A percentile compares a stretch with the other conserved stretches of the same genome.
Conservation (phyloP, 2,113 vertebrate genomes). For the Fulmarus glacialis region DNA sequence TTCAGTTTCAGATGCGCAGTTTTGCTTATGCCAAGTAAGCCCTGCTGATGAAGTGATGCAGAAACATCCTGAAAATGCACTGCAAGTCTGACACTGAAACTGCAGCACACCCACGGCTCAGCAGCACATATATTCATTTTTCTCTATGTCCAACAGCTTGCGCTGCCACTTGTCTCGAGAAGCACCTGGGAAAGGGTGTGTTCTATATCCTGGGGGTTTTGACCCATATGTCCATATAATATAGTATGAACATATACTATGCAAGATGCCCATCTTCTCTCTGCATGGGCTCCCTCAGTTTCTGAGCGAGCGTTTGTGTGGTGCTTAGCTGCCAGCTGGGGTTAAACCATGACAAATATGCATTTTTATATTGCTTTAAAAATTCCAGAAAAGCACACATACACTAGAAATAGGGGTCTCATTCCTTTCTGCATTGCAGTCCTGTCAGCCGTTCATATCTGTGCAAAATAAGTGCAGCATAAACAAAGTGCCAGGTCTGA, state of each 20-base stretch:
- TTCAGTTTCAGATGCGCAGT: not conserved
- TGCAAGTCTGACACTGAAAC: not conserved
- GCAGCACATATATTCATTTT: not conserved
- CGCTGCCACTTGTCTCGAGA: not conserved
- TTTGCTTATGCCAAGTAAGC: not conserved
- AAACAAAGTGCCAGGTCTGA: slow-evolving; percentile 40
- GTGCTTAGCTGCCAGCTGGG: not conserved
- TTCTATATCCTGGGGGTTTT: not conserved
- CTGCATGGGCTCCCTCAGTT: not conserved
- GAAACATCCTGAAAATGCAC: not conserved
- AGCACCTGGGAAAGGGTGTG: not conserved
- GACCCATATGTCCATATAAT: not conserved
- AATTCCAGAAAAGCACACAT: not conserved
- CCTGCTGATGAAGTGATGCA: not conserved
- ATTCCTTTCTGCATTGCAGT: slow-evolving; percentile 31
- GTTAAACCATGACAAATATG: not conserved
- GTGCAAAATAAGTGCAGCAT: slow-evolving; percentile 25
- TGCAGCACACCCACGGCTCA: not conserved
- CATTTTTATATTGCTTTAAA: slow-evolving; percentile 9
- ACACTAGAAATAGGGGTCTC: not conserved
- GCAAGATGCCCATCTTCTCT: not conserved
- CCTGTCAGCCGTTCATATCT: not conserved
- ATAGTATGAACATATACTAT: not conserved
- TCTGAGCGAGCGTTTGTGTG: not conserved
- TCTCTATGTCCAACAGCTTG: not conserved